phyloP scores from a whole-genome alignment of 1,140 invertebrate species.

The Penaeus chinensis region DNA sequence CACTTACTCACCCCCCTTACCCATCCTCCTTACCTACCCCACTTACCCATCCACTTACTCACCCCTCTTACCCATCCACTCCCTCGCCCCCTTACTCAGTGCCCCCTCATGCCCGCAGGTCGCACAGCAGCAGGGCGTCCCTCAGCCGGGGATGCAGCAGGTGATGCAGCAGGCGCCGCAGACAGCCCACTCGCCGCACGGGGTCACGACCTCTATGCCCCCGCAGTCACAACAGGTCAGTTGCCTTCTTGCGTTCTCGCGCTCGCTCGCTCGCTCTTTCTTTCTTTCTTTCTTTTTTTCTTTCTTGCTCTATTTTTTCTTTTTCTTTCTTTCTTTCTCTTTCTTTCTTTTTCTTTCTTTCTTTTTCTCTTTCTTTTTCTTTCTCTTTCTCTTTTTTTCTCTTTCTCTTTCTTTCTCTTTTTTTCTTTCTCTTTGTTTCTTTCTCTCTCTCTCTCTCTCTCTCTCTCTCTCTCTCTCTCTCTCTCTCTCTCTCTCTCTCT shows the following conservation, averaged over 20 bases:
- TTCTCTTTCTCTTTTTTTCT: background rate
- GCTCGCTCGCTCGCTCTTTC: background rate
- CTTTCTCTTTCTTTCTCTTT: background rate
- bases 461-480: background rate
- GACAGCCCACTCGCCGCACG: slow-evolving; percentile 49
- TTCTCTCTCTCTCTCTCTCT: background rate
- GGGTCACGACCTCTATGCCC: slow-evolving; percentile 48
- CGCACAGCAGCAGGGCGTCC: slow-evolving; percentile 36
- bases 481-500: too few relatives aligned
- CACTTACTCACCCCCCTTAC: too few relatives aligned
- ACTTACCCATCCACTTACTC: too few relatives aligned
- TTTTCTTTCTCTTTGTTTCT: too few relatives aligned
- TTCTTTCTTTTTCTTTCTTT: background rate
- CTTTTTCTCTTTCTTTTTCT: background rate
- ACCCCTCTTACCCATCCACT: background rate
- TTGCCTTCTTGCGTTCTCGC: background rate
- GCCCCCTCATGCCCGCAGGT: background rate
- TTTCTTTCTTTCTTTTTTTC: background rate
- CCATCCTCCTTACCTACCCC: too few relatives aligned
- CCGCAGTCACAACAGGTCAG: slow-evolving; percentile 42
- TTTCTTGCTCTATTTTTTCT: background rate
- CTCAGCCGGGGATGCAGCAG: slow-evolving; percentile 38
- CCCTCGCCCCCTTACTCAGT: background rate
- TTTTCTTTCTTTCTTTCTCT: too few relatives aligned
- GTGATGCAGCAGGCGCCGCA: slow-evolving; percentile 53